Conservation (phyloP, 2,797 vertebrate genomes). For the Mormyrus proboscirostris region DNA sequence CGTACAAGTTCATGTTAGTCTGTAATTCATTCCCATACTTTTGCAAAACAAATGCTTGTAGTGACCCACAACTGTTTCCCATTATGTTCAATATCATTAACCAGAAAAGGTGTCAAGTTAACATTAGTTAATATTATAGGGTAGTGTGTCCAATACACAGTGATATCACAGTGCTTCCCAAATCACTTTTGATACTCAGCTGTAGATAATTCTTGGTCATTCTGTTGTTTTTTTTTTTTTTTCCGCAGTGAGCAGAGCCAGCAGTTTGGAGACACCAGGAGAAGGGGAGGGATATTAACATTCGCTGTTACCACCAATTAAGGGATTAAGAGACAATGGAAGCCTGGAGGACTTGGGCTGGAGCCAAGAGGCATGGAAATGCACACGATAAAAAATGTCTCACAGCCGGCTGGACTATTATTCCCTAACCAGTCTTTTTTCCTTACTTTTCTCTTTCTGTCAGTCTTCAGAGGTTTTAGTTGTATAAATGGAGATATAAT, state of each 20-base stretch:
- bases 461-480: background rate
- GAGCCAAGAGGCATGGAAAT: slow-evolving; percentile 9
- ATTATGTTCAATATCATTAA: background rate
- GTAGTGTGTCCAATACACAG: background rate
- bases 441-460: background rate
- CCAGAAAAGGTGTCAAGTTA: background rate
- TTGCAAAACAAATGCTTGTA: background rate
- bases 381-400: background rate
- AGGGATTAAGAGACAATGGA: slow-evolving; percentile 29
- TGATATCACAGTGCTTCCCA: background rate
- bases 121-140: background rate
- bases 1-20: background rate
- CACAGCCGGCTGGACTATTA: background rate
- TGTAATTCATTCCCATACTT: background rate
- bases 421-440: background rate
- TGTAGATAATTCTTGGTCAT: slow-evolving; percentile 27
- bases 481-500: background rate
- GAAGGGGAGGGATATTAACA: slow-evolving; percentile 14
- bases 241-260: slow-evolving; percentile 10
- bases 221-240: background rate
- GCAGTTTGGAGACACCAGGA: slow-evolving; percentile 12
- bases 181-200: slow-evolving; percentile 14
- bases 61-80: background rate
- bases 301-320: slow-evolving; percentile 31
- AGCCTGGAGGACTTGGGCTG: slow-evolving; percentile 8